Conservation (phyloP, 2,888 invertebrate genomes). For the Aspidiotus destructor region DNA sequence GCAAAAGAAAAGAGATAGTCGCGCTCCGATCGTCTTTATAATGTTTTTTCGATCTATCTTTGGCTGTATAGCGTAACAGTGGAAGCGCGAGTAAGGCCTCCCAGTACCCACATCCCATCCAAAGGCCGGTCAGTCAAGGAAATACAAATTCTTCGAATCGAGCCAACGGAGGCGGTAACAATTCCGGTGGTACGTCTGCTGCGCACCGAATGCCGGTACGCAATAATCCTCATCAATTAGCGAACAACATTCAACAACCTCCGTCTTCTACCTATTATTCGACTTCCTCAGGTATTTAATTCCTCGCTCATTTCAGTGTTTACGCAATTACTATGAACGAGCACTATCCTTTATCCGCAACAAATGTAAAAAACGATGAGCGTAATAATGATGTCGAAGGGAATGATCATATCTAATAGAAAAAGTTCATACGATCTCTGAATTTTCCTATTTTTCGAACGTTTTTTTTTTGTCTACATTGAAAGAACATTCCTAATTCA, state of each 20-base stretch:
- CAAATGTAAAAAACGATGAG: too few species aligned
- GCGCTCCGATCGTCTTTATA: too few species aligned
- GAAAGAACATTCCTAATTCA: too few species aligned
- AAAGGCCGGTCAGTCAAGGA: constrained; percentile 30
- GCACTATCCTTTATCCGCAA: too few species aligned
- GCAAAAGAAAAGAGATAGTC: background rate
- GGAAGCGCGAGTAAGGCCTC: constrained; percentile 27
- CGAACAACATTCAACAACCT: constrained; percentile 30
- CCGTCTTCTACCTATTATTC: constrained; percentile 27
- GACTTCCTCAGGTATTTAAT: constrained; percentile 24
- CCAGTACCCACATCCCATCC: constrained; percentile 28
- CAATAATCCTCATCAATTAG: constrained; percentile 29
- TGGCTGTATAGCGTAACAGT: constrained; percentile 25
- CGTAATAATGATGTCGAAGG: too few species aligned
- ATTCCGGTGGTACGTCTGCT: constrained; percentile 3
- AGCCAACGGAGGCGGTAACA: constrained; percentile 13
- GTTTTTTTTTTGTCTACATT: too few species aligned
- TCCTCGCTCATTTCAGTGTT: background rate
- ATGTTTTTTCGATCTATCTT: background rate
- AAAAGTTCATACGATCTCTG: too few species aligned
- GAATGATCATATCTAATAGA: too few species aligned
- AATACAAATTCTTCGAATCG: constrained; percentile 16
- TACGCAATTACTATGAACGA: too few species aligned
- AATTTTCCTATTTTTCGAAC: too few species aligned
- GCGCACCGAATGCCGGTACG: constrained; percentile 31